A percentile compares a stretch with the other conserved stretches of the same genome.
phyloP scores from a whole-genome alignment of 2,888 invertebrate genomes.

The Notodonta ziczac region DNA sequence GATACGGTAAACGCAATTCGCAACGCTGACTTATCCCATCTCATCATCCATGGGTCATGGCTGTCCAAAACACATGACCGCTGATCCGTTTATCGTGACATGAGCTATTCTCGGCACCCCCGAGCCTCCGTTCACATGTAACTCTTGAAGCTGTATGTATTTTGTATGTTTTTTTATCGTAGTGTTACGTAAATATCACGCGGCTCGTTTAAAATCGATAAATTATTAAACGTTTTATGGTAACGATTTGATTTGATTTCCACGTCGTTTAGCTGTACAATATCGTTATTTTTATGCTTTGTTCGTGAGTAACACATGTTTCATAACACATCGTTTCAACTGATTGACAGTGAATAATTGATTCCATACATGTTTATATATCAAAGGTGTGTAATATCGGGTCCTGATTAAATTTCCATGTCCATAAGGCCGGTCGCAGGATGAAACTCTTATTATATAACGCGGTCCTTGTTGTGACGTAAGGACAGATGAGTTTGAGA shows the following conservation, averaged over 20 bases:
- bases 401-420: constrained; percentile 12
- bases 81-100: constrained; percentile 44
- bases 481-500: constrained; percentile 43
- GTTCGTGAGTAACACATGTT: constrained; percentile 2
- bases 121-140: constrained; percentile 23
- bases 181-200: constrained; percentile 69
- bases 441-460: constrained; percentile 63
- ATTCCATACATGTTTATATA: not conserved
- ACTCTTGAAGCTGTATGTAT: constrained; percentile 21
- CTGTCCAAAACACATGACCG: constrained; percentile 72
- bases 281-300: constrained; percentile 14
- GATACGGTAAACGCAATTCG: constrained; percentile 44
- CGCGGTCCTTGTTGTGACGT: constrained; percentile 69
- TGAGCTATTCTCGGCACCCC: constrained; percentile 53
- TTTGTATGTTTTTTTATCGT: constrained; percentile 37
- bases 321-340: constrained; percentile 8
- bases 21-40: constrained; percentile 49
- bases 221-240: constrained; percentile 48
- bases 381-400: not conserved
- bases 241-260: constrained; percentile 44
- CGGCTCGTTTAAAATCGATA: constrained; percentile 67
- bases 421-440: constrained; percentile 20
- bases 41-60: constrained; percentile 54
- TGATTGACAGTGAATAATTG: constrained; percentile 1
- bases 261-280: constrained; percentile 7